Percentiles rank a stretch among this genome's conserved stretches.
Evolutionary conservation across 2,888 invertebrate species (phyloP).

Genomic region (Geotrupes spiniger): DNA sequence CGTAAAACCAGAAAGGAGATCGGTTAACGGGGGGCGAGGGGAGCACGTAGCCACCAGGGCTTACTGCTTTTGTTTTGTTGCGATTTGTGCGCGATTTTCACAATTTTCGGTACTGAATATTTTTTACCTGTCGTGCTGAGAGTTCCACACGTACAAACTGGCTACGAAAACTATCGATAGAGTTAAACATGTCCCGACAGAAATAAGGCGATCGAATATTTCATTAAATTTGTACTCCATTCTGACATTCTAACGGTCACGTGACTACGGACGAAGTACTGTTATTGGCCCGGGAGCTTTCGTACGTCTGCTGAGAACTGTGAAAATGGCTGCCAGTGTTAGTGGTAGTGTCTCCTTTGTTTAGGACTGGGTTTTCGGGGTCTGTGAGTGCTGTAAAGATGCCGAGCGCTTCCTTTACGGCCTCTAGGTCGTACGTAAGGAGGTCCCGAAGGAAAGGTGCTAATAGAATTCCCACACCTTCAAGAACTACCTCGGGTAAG

Average conservation of each 20-base stretch:
- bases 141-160: constrained; percentile 85
- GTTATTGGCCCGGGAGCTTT: constrained; percentile 38
- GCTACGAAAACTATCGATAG: constrained; percentile 79
- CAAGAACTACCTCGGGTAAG: constrained; percentile 79
- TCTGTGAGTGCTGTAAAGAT: constrained; percentile 59
- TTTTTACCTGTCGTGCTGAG: constrained; percentile 68
- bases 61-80: constrained; percentile 27
- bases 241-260: constrained; percentile 45
- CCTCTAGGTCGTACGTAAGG: constrained; percentile 87
- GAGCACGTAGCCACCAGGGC: constrained; percentile 26
- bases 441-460: constrained; percentile 90
- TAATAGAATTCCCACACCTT: constrained; percentile 79
- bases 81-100: constrained; percentile 22
- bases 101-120: constrained; percentile 22
- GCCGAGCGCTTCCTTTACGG: constrained; percentile 94
- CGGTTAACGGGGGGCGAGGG: constrained; percentile 17
- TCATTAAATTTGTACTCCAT: constrained; percentile 37
- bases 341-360: constrained; percentile 81
- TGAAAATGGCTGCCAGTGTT: constrained; percentile 81
- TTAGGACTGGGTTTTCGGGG: constrained; percentile 59
- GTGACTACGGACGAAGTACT: constrained; percentile 35
- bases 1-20: constrained; percentile 3
- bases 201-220: constrained; percentile 56
- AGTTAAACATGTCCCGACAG: constrained; percentile 71
- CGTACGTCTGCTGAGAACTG: constrained; percentile 55